Conservation (phyloP, 2,797 vertebrate genomes). For the Sebastiscus albofasciatus region DNA sequence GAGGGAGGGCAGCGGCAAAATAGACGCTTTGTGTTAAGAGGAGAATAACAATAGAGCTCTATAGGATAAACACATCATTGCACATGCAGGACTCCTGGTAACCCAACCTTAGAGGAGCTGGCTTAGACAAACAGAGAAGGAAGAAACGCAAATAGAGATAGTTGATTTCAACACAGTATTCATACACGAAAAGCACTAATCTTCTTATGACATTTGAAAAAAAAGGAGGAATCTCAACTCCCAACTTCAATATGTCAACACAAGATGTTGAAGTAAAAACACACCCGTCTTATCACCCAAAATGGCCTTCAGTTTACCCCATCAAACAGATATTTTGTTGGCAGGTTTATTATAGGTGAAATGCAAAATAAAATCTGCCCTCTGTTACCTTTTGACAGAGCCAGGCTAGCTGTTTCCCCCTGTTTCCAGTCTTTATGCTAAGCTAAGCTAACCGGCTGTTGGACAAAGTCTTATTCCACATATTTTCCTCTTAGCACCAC, state of each 20-base stretch:
- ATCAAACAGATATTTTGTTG: background rate
- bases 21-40: conserved; percentile 51
- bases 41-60: conserved; percentile 53
- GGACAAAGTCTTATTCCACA: background rate
- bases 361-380: background rate
- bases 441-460: background rate
- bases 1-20: conserved; percentile 25
- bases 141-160: background rate
- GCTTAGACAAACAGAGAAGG: conserved; percentile 11
- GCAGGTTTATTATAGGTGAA: background rate
- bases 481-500: background rate
- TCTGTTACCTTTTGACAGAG: background rate
- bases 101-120: conserved; percentile 20
- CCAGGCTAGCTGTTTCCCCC: background rate
- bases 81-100: background rate
- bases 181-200: background rate
- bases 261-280: background rate
- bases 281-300: background rate
- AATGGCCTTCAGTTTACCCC: background rate
- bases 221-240: background rate
- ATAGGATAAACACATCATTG: conserved; percentile 27
- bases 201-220: background rate
- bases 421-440: background rate
- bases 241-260: background rate
- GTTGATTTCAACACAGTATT: background rate